A percentile compares a stretch with the other conserved stretches of the same genome.
Conservation (phyloP, 1,140 invertebrate species). For the Rhagoletis zephyria region DNA sequence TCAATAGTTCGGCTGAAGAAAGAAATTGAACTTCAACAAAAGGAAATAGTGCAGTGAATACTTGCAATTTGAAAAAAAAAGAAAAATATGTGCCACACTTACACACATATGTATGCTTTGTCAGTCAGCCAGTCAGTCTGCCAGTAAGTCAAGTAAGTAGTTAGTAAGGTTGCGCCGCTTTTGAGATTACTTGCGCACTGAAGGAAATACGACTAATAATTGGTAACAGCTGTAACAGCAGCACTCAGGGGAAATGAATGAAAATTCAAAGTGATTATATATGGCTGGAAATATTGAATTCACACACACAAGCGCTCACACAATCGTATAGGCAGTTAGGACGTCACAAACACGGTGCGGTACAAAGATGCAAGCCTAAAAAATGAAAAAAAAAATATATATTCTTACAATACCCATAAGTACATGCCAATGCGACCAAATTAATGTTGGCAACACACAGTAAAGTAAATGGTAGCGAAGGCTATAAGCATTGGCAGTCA, state of each 20-base stretch:
- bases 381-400: not conserved
- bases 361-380: not conserved
- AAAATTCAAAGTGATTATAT: constrained; percentile 9
- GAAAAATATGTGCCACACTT: too few relatives aligned
- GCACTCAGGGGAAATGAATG: constrained; percentile 8
- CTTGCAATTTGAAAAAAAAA: too few relatives aligned
- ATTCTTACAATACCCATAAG: not conserved
- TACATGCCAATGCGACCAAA: constrained; percentile 32
- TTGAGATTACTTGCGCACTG: constrained; percentile 1
- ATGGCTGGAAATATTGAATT: not conserved
- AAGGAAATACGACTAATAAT: not conserved
- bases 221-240: constrained; percentile 14
- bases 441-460: constrained; percentile 23
- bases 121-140: not conserved
- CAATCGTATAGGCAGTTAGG: not conserved
- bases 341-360: not conserved
- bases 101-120: too few relatives aligned
- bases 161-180: not conserved
- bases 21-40: too few relatives aligned
- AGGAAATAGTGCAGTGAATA: too few relatives aligned
- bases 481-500: constrained; percentile 34
- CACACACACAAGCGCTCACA: not conserved
- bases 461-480: constrained; percentile 30
- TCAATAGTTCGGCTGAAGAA: too few relatives aligned
- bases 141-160: not conserved